Percentiles rank a stretch among this genome's conserved stretches.
phyloP scores from a whole-genome alignment of 2,797 vertebrate genomes.

The Todus mexicanus region DNA sequence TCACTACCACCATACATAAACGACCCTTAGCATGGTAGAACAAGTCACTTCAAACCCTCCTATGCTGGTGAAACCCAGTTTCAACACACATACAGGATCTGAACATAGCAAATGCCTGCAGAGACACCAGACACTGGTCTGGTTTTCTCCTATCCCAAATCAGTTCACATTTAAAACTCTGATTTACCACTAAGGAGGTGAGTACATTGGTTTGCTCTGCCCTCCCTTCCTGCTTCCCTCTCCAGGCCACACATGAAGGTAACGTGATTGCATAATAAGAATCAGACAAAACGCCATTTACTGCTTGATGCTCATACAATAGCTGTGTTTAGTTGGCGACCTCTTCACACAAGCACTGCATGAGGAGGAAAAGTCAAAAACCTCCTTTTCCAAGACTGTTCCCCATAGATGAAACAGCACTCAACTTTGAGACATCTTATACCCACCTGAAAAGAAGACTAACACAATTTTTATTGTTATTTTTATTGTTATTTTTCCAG shows the following conservation, averaged over 20 bases:
- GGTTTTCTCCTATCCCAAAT: neutral
- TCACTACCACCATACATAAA: neutral
- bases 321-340: neutral
- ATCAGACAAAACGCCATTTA: slow-evolving; percentile 25
- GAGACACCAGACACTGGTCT: neutral
- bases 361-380: neutral
- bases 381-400: neutral
- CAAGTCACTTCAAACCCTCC: neutral
- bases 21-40: neutral
- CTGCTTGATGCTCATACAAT: neutral
- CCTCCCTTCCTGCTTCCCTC: slow-evolving; percentile 8
- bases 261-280: neutral
- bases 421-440: neutral
- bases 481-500: neutral
- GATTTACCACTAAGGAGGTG: slow-evolving; percentile 20
- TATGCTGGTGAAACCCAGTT: neutral
- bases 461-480: too few species aligned
- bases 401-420: neutral
- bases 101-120: neutral
- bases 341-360: neutral
- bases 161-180: neutral
- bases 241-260: slow-evolving; percentile 41
- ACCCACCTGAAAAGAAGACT: neutral
- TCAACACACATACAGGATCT: neutral
- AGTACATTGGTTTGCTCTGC: neutral